Base-by-base conservation (phyloP, 2,113 vertebrate genomes). In the Mionectes macconnelli region DNA sequence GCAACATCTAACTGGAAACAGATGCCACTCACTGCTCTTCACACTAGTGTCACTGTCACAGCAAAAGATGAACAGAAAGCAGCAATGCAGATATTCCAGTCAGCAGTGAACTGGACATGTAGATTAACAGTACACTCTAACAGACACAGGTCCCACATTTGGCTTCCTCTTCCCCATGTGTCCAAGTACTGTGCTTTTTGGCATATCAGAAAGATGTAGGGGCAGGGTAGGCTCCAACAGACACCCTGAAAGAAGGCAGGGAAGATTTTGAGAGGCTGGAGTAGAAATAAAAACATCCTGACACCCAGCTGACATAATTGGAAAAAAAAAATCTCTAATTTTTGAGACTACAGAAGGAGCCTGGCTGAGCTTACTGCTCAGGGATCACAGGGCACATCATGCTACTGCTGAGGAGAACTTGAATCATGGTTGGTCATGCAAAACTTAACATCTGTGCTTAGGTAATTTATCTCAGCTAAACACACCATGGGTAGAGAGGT, bases 341-440 rank as follows among this genome's bases (percentile, higher is more conserved):
- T 77, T 66, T 69, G 69, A 77, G 45, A 11, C 30, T 31, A 7
- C 8, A 11, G 5, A 19, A 7, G 16, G 8, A 74, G 5, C 24
- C 23, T 60, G 18, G 4, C 24, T 33, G 37, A 73, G 44, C 31
- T 68, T 28, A n/a, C 19, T 37, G 37, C 69, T 70, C 86, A 39
- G 55, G 49, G 18, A 27, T n/a, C 49, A 52, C 1, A 27, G 40
- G 39, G 44, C 12, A 74, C 55, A 19, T 37, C 25, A 31, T 14
- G 23, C 63, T 37, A 5, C 57, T 59, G 5, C 40, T n/a, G 18
- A 21, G 74, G 28, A 79, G 50, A 37, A 15, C 18, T 22, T 47
- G 50, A 74, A 21, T 49, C 24, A 4, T 1, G 3, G 52, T 8
- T 17, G 18, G 69, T n/a, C 20, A 62, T 0, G 0, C 23, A 78